Conservation (phyloP, 2,797 vertebrate genomes). For the Echiichthys vipera region DNA sequence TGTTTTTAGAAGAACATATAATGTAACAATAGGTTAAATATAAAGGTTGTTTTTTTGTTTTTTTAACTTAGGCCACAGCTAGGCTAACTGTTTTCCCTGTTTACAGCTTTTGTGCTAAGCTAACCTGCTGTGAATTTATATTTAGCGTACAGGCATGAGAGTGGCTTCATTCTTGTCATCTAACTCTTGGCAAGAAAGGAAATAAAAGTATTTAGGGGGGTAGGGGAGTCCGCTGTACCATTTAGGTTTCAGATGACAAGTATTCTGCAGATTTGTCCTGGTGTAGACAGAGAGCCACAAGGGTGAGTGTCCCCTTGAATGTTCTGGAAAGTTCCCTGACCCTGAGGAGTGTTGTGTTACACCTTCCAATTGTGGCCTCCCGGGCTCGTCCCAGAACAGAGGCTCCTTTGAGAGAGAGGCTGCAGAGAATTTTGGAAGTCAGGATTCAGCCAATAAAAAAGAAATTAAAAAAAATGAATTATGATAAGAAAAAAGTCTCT, state of each 20-base stretch:
- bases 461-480: neutral
- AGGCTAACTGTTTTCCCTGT: neutral
- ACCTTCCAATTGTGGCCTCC: conserved; percentile 60
- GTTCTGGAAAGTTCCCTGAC: conserved; percentile 72
- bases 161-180: conserved; percentile 35
- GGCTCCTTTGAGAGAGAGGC: conserved; percentile 68
- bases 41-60: neutral
- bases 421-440: conserved; percentile 31
- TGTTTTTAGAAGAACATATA: no score
- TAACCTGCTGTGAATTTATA: neutral
- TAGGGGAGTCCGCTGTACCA: conserved; percentile 15
- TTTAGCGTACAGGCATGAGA: neutral
- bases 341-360: conserved; percentile 75
- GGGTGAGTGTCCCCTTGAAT: conserved; percentile 64
- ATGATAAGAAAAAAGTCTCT: conserved; percentile 19
- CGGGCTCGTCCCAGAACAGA: conserved; percentile 69
- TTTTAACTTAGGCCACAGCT: neutral
- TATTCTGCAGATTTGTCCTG: conserved; percentile 64
- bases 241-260: conserved; percentile 73
- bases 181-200: conserved; percentile 42
- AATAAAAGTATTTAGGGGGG: conserved; percentile 17
- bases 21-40: no score
- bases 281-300: conserved; percentile 60
- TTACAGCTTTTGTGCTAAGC: neutral
- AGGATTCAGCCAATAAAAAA: conserved; percentile 20